A percentile compares a stretch with the other conserved stretches of the same genome.
Conservation (phyloP, 2,113 vertebrate species). For the Scomber japonicus region DNA sequence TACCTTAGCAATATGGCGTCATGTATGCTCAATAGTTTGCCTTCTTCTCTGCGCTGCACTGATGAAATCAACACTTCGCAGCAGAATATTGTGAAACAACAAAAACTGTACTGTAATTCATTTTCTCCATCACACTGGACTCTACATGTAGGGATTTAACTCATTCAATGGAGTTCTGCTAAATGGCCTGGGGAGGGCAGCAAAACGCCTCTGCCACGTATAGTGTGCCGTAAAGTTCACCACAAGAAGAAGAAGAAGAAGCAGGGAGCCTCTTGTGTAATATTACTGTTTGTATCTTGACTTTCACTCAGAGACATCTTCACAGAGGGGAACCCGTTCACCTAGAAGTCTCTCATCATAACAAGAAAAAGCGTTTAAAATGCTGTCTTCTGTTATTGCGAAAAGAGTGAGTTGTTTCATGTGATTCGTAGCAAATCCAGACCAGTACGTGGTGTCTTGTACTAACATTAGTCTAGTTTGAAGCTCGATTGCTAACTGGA, state of each 20-base stretch:
- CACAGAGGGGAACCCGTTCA: background rate
- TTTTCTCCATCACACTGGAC: too few relatives aligned
- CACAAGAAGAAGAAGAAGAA: too few relatives aligned
- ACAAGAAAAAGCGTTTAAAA: constrained; percentile 25
- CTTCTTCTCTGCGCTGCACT: too few relatives aligned
- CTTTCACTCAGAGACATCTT: background rate
- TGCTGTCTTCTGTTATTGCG: constrained; percentile 63
- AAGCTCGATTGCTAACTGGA: background rate
- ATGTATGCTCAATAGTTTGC: background rate
- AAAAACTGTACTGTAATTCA: too few relatives aligned
- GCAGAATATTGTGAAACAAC: too few relatives aligned
- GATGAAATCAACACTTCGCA: too few relatives aligned
- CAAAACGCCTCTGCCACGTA: too few relatives aligned
- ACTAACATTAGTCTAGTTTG: background rate
- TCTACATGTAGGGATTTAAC: too few relatives aligned
- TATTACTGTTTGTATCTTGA: constrained; percentile 10
- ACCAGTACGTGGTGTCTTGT: too few relatives aligned
- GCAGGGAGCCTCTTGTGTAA: constrained; percentile 34
- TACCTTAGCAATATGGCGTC: background rate
- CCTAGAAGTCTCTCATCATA: background rate
- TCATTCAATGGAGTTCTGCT: too few relatives aligned
- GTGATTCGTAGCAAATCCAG: background rate
- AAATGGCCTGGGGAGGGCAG: too few relatives aligned
- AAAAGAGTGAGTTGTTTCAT: constrained; percentile 72
- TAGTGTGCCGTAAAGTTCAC: too few relatives aligned